A percentile compares a stretch with the other conserved stretches of the same genome.
phyloP scores from a whole-genome alignment of 2,797 vertebrate genomes.

The Cynopterus sphinx region DNA sequence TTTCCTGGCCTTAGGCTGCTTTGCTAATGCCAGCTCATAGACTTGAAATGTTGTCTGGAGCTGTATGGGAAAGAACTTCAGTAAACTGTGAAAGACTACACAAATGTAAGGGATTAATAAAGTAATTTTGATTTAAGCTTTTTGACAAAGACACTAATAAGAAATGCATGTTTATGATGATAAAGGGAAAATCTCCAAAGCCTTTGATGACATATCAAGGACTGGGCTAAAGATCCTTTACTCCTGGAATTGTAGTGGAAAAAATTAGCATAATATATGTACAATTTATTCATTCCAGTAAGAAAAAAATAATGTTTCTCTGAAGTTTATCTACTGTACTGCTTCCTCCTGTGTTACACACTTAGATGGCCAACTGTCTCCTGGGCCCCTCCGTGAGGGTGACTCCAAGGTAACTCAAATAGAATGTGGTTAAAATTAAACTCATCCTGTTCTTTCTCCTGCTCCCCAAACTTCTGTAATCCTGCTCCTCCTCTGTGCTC shows the following conservation, averaged over 20 bases:
- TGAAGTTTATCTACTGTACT: neutral
- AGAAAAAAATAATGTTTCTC: neutral
- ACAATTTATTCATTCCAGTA: neutral
- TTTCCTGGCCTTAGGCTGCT: conserved; percentile 61
- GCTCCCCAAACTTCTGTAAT: neutral
- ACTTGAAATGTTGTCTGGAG: conserved; percentile 49
- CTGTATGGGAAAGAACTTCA: conserved; percentile 48
- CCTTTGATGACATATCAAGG: conserved; percentile 5
- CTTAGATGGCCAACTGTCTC: neutral
- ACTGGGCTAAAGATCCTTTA: neutral
- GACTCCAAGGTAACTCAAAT: neutral
- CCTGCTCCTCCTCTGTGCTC: neutral
- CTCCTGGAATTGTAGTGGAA: neutral
- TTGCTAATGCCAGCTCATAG: conserved; percentile 49
- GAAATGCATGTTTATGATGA: neutral
- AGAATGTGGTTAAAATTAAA: neutral
- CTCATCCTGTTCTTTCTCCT: neutral
- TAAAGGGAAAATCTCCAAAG: neutral
- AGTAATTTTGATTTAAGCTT: conserved; percentile 14
- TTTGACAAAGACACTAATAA: conserved; percentile 1
- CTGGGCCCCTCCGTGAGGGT: neutral
- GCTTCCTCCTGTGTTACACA: neutral
- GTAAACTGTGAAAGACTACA: neutral
- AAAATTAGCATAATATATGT: neutral
- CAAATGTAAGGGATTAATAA: conserved; percentile 1